Evolutionary conservation across 2,888 invertebrate genomes (phyloP), one percentile per base, ranked within the genome.

Genomic region (Cyrtodaria siliqua): DNA sequence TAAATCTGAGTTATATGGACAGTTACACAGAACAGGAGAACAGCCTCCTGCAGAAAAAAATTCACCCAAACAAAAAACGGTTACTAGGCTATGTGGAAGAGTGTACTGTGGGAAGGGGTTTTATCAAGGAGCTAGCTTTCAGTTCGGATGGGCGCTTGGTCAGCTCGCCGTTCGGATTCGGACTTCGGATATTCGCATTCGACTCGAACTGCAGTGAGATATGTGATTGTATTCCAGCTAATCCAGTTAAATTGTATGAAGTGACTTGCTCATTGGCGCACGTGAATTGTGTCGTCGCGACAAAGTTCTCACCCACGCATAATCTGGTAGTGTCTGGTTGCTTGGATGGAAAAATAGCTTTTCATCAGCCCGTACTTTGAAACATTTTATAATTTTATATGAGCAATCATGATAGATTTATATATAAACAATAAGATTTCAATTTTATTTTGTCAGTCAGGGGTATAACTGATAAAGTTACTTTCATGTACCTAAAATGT

Each of bases 111-210:
- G 98, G 97, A 1, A 96, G 96, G 82, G 98, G 97, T 0, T 97
- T 96, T 87, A 98, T 98, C 67, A 98, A 98, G 93, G 98, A 98
- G 91, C 94, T 97, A 53, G 97, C 97, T 87, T 98, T 97, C 93
- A 97, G 97, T 0, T 94, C 96, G 1, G 98, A 98, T 92, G 98
- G 98, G 0, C 95, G 98, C 59, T 93, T 98, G 12, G 96, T 98
- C 29, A 97, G 97, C 90, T 98, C 98, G 0, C 98, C 98, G 0
- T 97, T 96, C 92, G 96, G 96, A 0, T 96, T 95, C 88, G 98
- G 98, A 33, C 95, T 98, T 75, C 94, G 98, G n/a, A 94, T 98
- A 2, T 93, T 98, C 26, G 96, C 96, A 0, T 96, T 98, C 86
- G 95, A 96, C 87, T 94, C 95, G 9, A 94, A 95, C 57, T 97